Percentiles rank a stretch among this genome's conserved stretches.
Evolutionary conservation across 2,888 invertebrate species (phyloP).

Genomic region (Amphipoea lucens): DNA sequence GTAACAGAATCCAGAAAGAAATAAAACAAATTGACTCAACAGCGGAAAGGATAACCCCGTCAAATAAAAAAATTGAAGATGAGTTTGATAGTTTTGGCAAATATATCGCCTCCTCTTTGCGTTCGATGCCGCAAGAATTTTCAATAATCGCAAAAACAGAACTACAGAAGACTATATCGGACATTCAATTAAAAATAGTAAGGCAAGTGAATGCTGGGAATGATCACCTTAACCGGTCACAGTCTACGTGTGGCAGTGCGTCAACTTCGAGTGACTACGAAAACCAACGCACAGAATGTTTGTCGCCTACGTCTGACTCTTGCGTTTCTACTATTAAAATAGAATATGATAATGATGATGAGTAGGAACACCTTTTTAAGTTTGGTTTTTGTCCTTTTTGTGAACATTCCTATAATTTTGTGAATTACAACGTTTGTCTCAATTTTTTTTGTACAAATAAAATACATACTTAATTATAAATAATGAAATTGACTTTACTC

Average conservation of each 20-base stretch:
- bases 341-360: slow-evolving; percentile 35
- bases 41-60: not conserved
- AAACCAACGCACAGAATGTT: not conserved
- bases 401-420: too few relatives aligned
- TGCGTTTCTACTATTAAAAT: slow-evolving; percentile 37
- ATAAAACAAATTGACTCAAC: not conserved
- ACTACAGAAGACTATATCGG: slow-evolving; percentile 53
- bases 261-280: slow-evolving; percentile 25
- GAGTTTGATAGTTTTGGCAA: slow-evolving; percentile 55
- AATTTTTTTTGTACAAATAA: too few relatives aligned
- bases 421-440: not conserved
- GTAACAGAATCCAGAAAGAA: not conserved
- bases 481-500: not conserved
- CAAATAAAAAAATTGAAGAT: slow-evolving; percentile 22
- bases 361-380: not conserved
- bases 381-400: not conserved
- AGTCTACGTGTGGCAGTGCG: not conserved
- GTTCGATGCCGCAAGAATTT: slow-evolving; percentile 50
- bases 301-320: slow-evolving; percentile 41
- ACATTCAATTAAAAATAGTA: slow-evolving; percentile 46
- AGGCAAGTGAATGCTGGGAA: not conserved
- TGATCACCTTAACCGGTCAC: not conserved
- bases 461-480: too few relatives aligned
- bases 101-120: slow-evolving; percentile 46
- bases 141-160: slow-evolving; percentile 52